These are phyloP conservation scores for Arbacia lixula DNA, from an alignment of 53 echinoderm and acorn worm genomes.

Conservation along the genomic window DNA sequence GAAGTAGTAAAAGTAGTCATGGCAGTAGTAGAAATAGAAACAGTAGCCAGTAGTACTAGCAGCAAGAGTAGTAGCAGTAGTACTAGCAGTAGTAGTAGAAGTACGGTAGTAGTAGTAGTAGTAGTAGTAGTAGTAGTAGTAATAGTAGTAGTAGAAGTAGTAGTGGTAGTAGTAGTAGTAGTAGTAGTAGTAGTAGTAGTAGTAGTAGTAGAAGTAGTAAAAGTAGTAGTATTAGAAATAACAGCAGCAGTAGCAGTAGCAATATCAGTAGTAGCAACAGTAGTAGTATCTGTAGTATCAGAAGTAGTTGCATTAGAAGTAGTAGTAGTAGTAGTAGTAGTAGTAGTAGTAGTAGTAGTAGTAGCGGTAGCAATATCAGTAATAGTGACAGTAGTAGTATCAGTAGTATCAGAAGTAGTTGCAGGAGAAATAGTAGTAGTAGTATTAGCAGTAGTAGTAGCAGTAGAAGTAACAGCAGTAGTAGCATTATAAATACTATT, in stretches of 20 bases:
- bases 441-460: conserved; percentile 47
- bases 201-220: background rate
- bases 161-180: conserved; percentile 1
- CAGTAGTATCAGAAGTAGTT: background rate
- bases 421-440: conserved; percentile 19
- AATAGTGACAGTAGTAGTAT: background rate
- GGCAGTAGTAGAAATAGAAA: background rate
- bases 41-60: conserved; percentile 4
- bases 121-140: background rate
- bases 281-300: conserved; percentile 16
- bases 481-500: no score
- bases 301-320: background rate
- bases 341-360: background rate
- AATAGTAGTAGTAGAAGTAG: background rate
- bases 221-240: background rate
- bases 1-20: background rate
- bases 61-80: background rate
- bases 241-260: background rate
- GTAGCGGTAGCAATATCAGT: background rate
- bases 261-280: conserved; percentile 4
- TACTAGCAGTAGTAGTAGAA: background rate
- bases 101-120: conserved; percentile 8
- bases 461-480: conserved; percentile 34
- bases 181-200: background rate
- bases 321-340: conserved; percentile 5